Percentiles rank a stretch among this genome's conserved stretches.
Evolutionary conservation across 2,113 vertebrate genomes (phyloP).

Genomic region (Pseudonaja textilis): DNA sequence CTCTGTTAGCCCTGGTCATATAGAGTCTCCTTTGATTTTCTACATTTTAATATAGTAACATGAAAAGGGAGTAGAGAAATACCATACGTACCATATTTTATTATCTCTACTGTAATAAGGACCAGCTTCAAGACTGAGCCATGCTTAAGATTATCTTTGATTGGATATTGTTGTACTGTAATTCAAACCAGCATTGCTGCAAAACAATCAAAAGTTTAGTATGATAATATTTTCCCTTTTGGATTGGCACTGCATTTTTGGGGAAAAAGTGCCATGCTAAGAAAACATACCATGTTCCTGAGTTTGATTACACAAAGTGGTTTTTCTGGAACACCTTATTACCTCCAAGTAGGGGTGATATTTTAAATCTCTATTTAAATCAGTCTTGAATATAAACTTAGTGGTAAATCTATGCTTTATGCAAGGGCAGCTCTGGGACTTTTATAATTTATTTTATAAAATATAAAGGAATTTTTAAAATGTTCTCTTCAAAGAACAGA

Average conservation of each 20-base stretch:
- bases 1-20: constrained; percentile 10
- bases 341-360: background rate
- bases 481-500: background rate
- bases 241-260: constrained; percentile 17
- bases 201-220: constrained; percentile 17
- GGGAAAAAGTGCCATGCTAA: background rate
- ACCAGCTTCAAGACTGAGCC: background rate
- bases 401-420: background rate
- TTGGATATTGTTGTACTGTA: constrained; percentile 39
- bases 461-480: background rate
- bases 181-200: constrained; percentile 23
- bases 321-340: background rate
- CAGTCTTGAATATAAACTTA: background rate
- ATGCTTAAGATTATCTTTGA: constrained; percentile 20
- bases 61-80: constrained; percentile 28
- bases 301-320: background rate
- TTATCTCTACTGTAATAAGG: constrained; percentile 25
- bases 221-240: constrained; percentile 33
- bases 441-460: background rate
- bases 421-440: background rate
- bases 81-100: constrained; percentile 10
- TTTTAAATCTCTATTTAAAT: background rate
- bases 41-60: background rate
- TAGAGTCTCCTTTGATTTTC: constrained; percentile 33
- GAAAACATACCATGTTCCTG: background rate